A percentile compares a stretch with the other conserved stretches of the same genome.
phyloP scores from a whole-genome alignment of 2,113 vertebrate species.

The Ophiodon elongatus region DNA sequence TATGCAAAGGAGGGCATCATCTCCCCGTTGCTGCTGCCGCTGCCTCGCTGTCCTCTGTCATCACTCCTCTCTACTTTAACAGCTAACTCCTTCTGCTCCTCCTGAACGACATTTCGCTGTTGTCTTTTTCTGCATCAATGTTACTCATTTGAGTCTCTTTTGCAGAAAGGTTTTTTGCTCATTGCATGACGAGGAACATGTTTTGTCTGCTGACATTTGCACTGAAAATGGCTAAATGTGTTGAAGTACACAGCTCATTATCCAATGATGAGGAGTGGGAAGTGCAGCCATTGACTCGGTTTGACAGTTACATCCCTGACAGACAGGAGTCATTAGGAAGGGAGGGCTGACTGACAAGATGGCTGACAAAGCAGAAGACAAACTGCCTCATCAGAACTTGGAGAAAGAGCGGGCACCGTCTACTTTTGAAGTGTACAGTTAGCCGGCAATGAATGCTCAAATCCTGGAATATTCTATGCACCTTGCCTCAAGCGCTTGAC shows the following conservation, averaged over 20 bases:
- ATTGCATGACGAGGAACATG: not conserved
- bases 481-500: constrained; percentile 36
- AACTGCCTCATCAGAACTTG: constrained; percentile 66
- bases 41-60: constrained; percentile 62
- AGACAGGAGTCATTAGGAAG: constrained; percentile 77
- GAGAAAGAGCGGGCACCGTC: constrained; percentile 27
- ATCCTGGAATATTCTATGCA: constrained; percentile 52
- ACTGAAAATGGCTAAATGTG: constrained; percentile 52
- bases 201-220: constrained; percentile 34
- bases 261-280: constrained; percentile 55
- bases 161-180: not conserved
- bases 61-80: constrained; percentile 27
- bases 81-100: constrained; percentile 43
- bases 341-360: constrained; percentile 73
- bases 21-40: constrained; percentile 1
- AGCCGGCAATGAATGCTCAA: constrained; percentile 39
- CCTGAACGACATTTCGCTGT: not conserved
- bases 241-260: constrained; percentile 67
- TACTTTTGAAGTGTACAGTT: constrained; percentile 57
- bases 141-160: not conserved
- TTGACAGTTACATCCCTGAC: constrained; percentile 77
- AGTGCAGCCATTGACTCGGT: constrained; percentile 61
- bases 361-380: constrained; percentile 74
- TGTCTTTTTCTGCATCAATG: not conserved
- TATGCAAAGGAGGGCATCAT: constrained; percentile 52